Evolutionary conservation across 2,888 invertebrate species (phyloP).

Genomic region (Trypoxylon attenuatum): DNA sequence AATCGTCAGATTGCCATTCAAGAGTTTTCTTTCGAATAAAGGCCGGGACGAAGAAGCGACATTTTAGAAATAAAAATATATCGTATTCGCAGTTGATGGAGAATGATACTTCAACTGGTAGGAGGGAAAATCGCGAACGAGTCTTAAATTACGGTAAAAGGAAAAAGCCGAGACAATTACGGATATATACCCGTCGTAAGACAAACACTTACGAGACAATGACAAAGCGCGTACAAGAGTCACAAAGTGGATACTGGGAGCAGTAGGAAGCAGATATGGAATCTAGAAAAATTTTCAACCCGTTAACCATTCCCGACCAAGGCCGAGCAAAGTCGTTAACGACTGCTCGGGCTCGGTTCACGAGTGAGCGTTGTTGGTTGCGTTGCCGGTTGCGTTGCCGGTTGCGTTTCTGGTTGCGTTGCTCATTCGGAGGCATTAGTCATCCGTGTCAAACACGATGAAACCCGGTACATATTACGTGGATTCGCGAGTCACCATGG

Average conservation of each 20-base stretch:
- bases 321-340: conserved; percentile 54
- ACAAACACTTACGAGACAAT: conserved; percentile 47
- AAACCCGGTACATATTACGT: conserved; percentile 56
- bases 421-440: conserved; percentile 52
- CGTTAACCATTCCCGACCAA: conserved; percentile 57
- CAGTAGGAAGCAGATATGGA: conserved; percentile 52
- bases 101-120: neutral
- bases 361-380: conserved; percentile 11
- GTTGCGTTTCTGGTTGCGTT: conserved; percentile 17
- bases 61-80: too few species aligned
- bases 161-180: conserved; percentile 31
- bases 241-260: conserved; percentile 35
- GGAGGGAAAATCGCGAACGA: neutral
- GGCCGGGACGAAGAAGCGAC: neutral
- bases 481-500: conserved; percentile 41
- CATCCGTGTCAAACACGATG: conserved; percentile 57
- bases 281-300: conserved; percentile 46
- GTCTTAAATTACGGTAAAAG: neutral
- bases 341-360: conserved; percentile 46
- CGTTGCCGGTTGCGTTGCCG: conserved; percentile 16
- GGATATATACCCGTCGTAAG: conserved; percentile 27
- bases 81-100: neutral
- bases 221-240: conserved; percentile 47
- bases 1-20: too few species aligned
- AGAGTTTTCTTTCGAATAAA: too few species aligned